Evolutionary conservation across 1,140 invertebrate species (phyloP).

Genomic region (Drosophila prosaltans): DNA sequence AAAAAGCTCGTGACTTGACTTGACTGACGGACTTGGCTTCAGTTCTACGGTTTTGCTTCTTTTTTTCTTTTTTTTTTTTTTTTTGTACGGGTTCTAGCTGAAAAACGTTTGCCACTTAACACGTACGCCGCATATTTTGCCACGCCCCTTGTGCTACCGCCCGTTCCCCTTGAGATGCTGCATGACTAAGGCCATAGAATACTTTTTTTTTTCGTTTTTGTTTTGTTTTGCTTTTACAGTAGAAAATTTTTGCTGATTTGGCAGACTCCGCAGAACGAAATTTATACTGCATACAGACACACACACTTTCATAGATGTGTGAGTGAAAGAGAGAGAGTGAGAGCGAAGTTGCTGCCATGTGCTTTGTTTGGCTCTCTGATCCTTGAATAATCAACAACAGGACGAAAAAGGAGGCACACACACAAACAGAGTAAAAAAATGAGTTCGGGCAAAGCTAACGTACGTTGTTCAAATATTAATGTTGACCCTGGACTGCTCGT

Average conservation of each 20-base stretch:
- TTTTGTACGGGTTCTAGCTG: constrained; percentile 48
- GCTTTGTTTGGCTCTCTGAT: constrained; percentile 76
- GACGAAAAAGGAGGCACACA: constrained; percentile 31
- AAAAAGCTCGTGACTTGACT: constrained; percentile 76
- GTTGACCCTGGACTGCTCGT: constrained; percentile 76
- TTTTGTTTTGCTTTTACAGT: constrained; percentile 63
- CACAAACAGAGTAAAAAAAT: constrained; percentile 49
- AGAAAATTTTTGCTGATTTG: constrained; percentile 73
- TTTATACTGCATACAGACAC: constrained; percentile 61
- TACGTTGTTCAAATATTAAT: constrained; percentile 80
- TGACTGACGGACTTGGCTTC: constrained; percentile 42
- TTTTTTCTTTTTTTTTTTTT: neutral
- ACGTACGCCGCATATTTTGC: constrained; percentile 80
- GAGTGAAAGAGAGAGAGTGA: neutral
- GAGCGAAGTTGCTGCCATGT: constrained; percentile 62
- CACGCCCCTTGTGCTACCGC: constrained; percentile 39
- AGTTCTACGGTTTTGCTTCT: constrained; percentile 31
- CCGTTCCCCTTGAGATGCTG: constrained; percentile 18
- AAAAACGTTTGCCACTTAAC: constrained; percentile 81
- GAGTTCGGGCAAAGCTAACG: constrained; percentile 54
- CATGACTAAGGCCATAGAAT: constrained; percentile 7
- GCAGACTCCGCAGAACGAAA: constrained; percentile 63
- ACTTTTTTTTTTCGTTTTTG: constrained; percentile 2
- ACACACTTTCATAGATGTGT: neutral
- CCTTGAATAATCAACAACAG: constrained; percentile 80